Percentiles rank a stretch among this genome's conserved stretches.
These are phyloP conservation scores for Pterostichus madidus DNA, from an alignment of 2,888 invertebrate genomes.

Conservation along the genomic window DNA sequence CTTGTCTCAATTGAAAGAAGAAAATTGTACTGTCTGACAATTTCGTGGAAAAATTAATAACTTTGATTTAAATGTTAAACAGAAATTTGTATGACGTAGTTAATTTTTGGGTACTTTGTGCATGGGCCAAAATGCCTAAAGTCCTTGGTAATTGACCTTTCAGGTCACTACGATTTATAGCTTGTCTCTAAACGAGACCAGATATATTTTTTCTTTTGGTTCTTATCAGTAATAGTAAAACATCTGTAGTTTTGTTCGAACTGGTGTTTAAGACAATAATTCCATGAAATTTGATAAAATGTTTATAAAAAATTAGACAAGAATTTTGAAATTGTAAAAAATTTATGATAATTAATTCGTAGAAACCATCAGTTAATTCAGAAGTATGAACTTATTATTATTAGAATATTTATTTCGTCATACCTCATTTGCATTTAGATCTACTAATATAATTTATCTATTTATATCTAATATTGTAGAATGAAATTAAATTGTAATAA, in stretches of 20 bases:
- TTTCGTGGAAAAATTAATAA: too few species aligned
- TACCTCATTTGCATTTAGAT: too few species aligned
- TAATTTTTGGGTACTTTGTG: background rate
- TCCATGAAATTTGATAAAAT: constrained; percentile 28
- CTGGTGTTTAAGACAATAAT: background rate
- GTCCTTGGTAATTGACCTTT: constrained; percentile 21
- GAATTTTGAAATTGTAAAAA: constrained; percentile 19
- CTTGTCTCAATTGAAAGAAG: too few species aligned
- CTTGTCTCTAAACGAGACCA: background rate
- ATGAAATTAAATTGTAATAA: too few species aligned
- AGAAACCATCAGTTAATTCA: background rate
- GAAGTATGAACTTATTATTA: background rate
- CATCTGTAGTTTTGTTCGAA: background rate
- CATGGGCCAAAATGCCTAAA: constrained; percentile 16
- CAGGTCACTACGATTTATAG: constrained; percentile 15
- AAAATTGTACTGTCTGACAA: too few species aligned
- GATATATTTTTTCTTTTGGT: constrained; percentile 9
- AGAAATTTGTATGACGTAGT: background rate
- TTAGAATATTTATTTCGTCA: background rate
- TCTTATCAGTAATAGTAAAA: constrained; percentile 21
- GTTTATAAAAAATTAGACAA: background rate
- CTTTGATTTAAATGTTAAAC: too few species aligned
- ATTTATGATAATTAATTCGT: constrained; percentile 12
- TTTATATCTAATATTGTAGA: too few species aligned
- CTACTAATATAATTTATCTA: too few species aligned